phyloP scores from a whole-genome alignment of 2,113 vertebrate species.

The Corydoras maculifer region DNA sequence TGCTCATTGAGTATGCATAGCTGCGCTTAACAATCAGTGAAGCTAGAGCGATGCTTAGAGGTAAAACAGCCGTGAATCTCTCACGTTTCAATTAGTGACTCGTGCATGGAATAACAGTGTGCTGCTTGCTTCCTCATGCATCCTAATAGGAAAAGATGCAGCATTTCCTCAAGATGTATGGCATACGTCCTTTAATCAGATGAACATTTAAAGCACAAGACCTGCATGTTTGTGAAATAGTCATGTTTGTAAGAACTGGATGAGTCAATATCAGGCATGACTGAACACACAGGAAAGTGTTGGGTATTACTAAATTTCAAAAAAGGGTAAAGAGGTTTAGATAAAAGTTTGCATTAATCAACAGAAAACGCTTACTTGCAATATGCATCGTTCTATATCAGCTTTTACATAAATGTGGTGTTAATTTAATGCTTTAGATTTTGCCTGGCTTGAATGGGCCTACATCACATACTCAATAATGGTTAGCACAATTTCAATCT shows the following conservation, averaged over 20 bases:
- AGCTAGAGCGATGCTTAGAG: constrained; percentile 17
- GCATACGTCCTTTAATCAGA: neutral
- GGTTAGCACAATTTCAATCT: constrained; percentile 17
- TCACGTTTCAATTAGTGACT: constrained; percentile 33
- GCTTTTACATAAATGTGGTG: neutral
- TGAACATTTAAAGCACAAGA: no score
- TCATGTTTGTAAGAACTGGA: no score
- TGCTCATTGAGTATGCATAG: constrained; percentile 27
- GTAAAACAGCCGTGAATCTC: constrained; percentile 32
- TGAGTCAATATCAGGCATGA: no score
- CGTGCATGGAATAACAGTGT: constrained; percentile 17
- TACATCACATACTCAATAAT: constrained; percentile 11
- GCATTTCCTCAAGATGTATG: neutral
- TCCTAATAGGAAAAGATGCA: constrained; percentile 19
- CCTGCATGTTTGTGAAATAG: no score
- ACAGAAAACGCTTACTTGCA: no score
- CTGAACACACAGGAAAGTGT: no score
- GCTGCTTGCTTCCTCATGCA: constrained; percentile 11
- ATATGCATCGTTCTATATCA: no score
- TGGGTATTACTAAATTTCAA: no score
- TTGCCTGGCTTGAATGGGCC: constrained; percentile 4
- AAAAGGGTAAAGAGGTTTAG: no score
- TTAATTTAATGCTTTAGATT: neutral
- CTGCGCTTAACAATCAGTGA: constrained; percentile 23
- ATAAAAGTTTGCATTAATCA: no score